Base-by-base conservation (phyloP, 2,797 vertebrate genomes). In the Gallinago nigripennis region DNA sequence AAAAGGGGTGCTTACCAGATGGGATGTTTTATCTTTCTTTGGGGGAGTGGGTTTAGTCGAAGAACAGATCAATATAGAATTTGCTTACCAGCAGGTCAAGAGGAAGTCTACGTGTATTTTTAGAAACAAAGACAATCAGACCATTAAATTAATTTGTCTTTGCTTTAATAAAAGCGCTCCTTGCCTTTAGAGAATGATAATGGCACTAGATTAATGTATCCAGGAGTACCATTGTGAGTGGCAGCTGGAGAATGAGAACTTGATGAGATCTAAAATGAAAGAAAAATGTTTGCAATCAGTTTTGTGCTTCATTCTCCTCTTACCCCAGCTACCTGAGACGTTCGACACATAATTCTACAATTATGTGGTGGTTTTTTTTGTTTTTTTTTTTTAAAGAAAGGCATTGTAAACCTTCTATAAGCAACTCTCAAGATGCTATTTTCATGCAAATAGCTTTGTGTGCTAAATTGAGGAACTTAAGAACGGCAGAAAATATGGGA, bases 261-360 rank as follows among this genome's bases (percentile, higher is more conserved):
- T 90, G 91, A 96, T 92, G 94, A 66, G 71, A 73, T 71, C 58
- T 88, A 64, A 95, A 94, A 90, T 92, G 94, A 86, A 93, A 94
- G 83, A 86, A 97, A 95, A 96, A 92, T 95, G 75, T 97, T 96
- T 96, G 94, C 86, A 96, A 94, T 95, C 95, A 92, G 66, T 84
- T 94, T 90, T 82, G 77, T 84, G 60, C 71, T 96, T 70, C 48
- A 0, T 73, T 94, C 95, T 92, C 60, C 66, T 91, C 41, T 92
- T 91, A 90, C 48, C 41, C 53, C 14, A 35, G 56, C 82, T 94
- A 95, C 80, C 90, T 92, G 88, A 94, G 77, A 94, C 51, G 60
- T 85, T 94, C 90, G 70, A 86, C 88, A 95, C 33, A 57, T 41
- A 91, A 94, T 96, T 93, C 91, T 63, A 84, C 95, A 91, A 94